phyloP scores from a whole-genome alignment of 2,888 invertebrate genomes.

The Mechanitis messenoides region DNA sequence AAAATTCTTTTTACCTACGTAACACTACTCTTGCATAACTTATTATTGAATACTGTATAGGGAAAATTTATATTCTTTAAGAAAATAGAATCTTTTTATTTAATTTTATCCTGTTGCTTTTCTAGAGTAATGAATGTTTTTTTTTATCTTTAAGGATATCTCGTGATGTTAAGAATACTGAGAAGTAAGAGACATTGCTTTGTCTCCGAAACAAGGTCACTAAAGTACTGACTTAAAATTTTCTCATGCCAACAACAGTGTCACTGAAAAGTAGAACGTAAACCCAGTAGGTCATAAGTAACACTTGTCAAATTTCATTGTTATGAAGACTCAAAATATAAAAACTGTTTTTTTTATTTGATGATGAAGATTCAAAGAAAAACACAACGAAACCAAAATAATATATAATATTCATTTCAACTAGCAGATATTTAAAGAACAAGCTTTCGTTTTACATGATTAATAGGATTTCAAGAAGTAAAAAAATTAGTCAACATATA shows the following conservation, averaged over 20 bases:
- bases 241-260: slow-evolving; percentile 25
- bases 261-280: slow-evolving; percentile 26
- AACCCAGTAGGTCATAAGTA: slow-evolving; percentile 14
- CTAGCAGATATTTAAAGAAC: too few species aligned
- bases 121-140: not conserved
- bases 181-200: not conserved
- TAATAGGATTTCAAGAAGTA: too few species aligned
- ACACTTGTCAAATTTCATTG: not conserved
- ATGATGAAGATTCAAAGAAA: too few species aligned
- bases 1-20: slow-evolving; percentile 14
- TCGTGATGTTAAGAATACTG: not conserved
- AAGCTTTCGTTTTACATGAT: too few species aligned
- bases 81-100: too few species aligned
- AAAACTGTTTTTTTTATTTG: not conserved
- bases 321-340: not conserved
- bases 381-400: slow-evolving; percentile 11
- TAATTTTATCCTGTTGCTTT: not conserved
- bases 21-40: slow-evolving; percentile 2
- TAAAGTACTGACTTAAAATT: slow-evolving; percentile 17
- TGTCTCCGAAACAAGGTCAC: slow-evolving; percentile 5
- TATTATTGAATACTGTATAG: too few species aligned
- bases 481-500: too few species aligned
- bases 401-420: slow-evolving; percentile 11
- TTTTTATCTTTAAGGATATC: not conserved
- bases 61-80: too few species aligned